Conservation (phyloP, 2,888 invertebrate species). For the Polymixis lichenea region DNA sequence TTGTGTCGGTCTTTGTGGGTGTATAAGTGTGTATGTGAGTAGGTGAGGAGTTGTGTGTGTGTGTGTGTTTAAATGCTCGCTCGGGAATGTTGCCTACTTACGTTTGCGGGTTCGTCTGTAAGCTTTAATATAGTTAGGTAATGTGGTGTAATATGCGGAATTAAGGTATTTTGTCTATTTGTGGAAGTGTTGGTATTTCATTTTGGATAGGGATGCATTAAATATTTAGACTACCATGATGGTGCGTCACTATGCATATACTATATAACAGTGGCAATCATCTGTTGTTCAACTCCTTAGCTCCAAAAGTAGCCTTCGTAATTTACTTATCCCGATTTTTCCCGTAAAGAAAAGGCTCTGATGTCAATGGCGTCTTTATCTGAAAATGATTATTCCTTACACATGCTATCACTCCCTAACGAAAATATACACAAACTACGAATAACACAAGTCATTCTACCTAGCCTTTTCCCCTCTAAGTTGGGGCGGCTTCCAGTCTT, state of each 20-base stretch:
- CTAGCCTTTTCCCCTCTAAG: neutral
- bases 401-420: neutral
- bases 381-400: too few relatives aligned
- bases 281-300: neutral
- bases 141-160: constrained; percentile 47
- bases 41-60: constrained; percentile 27
- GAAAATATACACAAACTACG: too few relatives aligned
- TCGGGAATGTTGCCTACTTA: constrained; percentile 61
- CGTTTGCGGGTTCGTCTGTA: constrained; percentile 53
- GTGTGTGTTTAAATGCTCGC: constrained; percentile 51
- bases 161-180: constrained; percentile 34
- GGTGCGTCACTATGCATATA: too few relatives aligned
- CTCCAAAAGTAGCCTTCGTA: neutral
- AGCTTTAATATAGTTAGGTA: constrained; percentile 52
- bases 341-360: too few relatives aligned
- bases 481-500: neutral
- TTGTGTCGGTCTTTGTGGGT: constrained; percentile 70
- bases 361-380: too few relatives aligned
- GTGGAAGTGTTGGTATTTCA: constrained; percentile 1
- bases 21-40: constrained; percentile 33
- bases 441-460: too few relatives aligned
- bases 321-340: neutral
- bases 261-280: too few relatives aligned
- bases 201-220: constrained; percentile 8
- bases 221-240: neutral